Base-by-base conservation (phyloP, 2,113 vertebrate species). In the Argyrosomus japonicus region DNA sequence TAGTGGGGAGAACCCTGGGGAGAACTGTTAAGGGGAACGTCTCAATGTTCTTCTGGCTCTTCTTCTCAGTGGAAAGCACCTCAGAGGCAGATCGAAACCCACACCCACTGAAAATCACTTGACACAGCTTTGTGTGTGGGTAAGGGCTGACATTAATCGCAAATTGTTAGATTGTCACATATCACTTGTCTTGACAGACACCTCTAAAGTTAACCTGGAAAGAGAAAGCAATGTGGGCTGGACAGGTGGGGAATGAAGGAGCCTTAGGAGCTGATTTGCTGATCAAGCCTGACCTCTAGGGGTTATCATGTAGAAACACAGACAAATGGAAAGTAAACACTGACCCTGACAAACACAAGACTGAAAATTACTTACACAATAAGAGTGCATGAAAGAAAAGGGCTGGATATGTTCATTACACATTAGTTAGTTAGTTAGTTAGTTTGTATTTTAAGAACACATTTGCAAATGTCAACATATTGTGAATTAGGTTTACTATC, bases 61-160 rank as follows among this genome's bases (percentile, higher is more conserved):
- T 82, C 71, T 67, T 75, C 43, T 77, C 15, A n/a, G 64, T 68
- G 91, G 91, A 93, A 93, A 93, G 76, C 89, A 93, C 93, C 93
- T 71, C 2, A 43, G 83, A 92, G 86, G 91, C 47, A 73, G 79
- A 91, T 82, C 12, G 87, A 93, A 93, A 93, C 90, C 89, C 84
- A 58, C 90, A 17, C 80, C 82, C 82, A 83, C 73, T 76, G 23
- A 84, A 75, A 70, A 47, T 61, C 45, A 77, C 62, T 87, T 74
- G 68, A 68, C 18, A 79, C 23, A 71, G 60, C n/a, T 80, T 78
- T 67, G 69, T 72, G 83, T 79, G 23, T 77, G 78, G 53, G 62
- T 60, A 11, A 57, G 18, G 17, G 58, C 9, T 84, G 86, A 77
- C 64, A 69, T 23, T 67, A 8, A 36, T 13, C 56, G 81, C 15